Base-by-base conservation (phyloP, 2,797 vertebrate species). In the Vipera latastei region DNA sequence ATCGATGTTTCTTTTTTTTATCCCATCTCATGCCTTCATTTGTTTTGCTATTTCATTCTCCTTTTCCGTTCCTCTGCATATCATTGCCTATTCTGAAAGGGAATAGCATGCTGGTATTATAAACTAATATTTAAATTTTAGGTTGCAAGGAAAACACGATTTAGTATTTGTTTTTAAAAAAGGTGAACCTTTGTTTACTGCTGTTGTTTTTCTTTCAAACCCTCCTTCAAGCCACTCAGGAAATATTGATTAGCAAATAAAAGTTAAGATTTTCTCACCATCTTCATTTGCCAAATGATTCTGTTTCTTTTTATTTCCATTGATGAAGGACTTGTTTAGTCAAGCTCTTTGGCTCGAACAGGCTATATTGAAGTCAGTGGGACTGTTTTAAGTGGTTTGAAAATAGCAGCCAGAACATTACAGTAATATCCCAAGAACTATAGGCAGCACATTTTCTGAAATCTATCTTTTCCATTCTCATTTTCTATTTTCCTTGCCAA, bases 331-430 rank as follows among this genome's bases (percentile, higher is more conserved):
- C 25, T 56, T 26, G 56, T 18, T 90, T 86, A 53, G 25, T 86
- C 16, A 57, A 65, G 69, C 28, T 55, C 6, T 13, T 53, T 61
- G 32, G 53, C 69, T 59, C 28, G 3, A 86, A 53, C n/a, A 85
- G n/a, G 6, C 38, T 7, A 61, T 65, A 59, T 69, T 57, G 32
- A 44, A n/a, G 11, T 69, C 38, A 90, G 20, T 38, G 51, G 32
- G 38, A 16, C 6, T 65, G 22, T 86, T 92, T 89, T 28, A 65
- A 86, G 57, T 59, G 51, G 59, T 44, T 48, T 92, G 78, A 86
- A 60, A 86, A 51, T 2, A 55, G 32, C 51, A 69, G 92, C 78
- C 89, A 92, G 86, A 56, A 61, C 16, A 90, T 90, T 91, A 86
- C 18, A 0, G 0, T 2, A 51, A 22, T 3, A n/a, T 83, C 85